These are phyloP conservation scores for Tiliacea aurago DNA, from an alignment of 2,888 invertebrate genomes.

Conservation along the genomic window DNA sequence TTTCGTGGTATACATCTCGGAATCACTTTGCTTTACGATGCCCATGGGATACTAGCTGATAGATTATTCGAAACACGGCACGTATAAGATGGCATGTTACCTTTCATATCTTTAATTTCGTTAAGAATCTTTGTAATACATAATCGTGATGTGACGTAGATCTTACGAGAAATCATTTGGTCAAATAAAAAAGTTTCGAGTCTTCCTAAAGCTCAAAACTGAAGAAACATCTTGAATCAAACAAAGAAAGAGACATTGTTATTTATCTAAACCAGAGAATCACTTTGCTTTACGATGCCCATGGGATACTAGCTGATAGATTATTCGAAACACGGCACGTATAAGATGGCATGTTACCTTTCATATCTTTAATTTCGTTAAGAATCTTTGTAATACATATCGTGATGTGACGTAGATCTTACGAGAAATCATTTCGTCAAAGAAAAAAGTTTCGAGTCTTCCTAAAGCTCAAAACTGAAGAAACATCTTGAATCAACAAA, in stretches of 20 bases:
- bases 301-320: constrained; percentile 24
- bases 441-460: neutral
- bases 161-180: neutral
- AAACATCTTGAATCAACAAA: constrained; percentile 25
- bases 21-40: constrained; percentile 27
- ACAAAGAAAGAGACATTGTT: constrained; percentile 14
- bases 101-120: neutral
- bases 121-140: neutral
- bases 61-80: constrained; percentile 20
- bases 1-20: constrained; percentile 11
- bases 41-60: constrained; percentile 30
- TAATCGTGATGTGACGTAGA: neutral
- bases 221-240: constrained; percentile 17
- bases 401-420: neutral
- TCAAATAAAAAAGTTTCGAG: neutral
- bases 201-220: neutral
- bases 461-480: constrained; percentile 2
- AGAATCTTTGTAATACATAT: neutral
- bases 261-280: no score
- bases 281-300: constrained; percentile 27
- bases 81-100: neutral
- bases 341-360: neutral
- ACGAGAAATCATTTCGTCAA: constrained; percentile 7
- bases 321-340: constrained; percentile 17
- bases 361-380: neutral